phyloP scores from a whole-genome alignment of 2,888 invertebrate genomes.

The Smittia sp. region DNA sequence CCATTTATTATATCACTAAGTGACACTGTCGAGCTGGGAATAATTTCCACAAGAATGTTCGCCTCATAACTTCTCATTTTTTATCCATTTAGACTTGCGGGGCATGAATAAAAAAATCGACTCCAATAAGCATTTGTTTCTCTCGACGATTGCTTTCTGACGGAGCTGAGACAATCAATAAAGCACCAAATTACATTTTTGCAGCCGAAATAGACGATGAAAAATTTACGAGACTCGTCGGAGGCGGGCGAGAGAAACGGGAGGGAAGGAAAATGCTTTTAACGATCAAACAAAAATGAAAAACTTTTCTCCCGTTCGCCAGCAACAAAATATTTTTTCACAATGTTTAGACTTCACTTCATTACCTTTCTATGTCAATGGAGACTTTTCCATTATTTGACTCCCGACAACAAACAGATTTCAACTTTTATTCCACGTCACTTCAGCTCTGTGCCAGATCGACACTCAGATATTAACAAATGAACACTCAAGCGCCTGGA shows the following conservation, averaged over 20 bases:
- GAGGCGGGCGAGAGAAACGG: not conserved
- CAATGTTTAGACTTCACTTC: conserved; percentile 28
- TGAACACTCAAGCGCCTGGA: not conserved
- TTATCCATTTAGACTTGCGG: not conserved
- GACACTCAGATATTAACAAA: not conserved
- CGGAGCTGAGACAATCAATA: conserved; percentile 5
- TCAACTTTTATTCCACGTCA: no score
- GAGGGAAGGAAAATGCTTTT: conserved; percentile 18
- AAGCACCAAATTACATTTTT: conserved; percentile 15
- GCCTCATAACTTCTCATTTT: conserved; percentile 7
- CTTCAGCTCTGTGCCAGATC: not conserved
- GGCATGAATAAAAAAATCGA: not conserved
- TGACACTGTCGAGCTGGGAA: not conserved
- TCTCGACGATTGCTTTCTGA: not conserved
- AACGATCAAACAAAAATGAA: conserved; percentile 41
- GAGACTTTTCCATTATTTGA: conserved; percentile 3
- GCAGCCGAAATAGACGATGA: conserved; percentile 12
- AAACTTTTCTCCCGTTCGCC: conserved; percentile 15
- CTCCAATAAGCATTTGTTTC: not conserved
- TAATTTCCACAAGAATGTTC: not conserved
- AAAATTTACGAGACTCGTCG: conserved; percentile 5
- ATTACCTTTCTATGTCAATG: conserved; percentile 30
- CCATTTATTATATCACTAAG: conserved; percentile 3
- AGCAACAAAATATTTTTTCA: conserved; percentile 21
- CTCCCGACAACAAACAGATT: not conserved